Evolutionary conservation across 2,888 invertebrate species (phyloP).

Genomic region (Ormyrus rosae): DNA sequence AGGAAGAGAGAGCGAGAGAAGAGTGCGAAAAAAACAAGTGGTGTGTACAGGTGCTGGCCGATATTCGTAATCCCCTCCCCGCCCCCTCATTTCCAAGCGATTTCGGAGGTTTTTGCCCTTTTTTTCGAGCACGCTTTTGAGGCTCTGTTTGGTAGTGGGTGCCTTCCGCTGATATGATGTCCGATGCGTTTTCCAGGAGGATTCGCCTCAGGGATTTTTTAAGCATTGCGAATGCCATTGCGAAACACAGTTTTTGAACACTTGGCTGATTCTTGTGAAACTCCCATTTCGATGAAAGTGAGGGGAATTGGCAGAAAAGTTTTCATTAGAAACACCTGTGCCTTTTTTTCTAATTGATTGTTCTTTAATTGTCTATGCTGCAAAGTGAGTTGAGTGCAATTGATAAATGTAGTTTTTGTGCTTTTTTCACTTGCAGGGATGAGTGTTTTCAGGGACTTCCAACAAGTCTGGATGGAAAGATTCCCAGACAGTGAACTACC

Average conservation of each 20-base stretch:
- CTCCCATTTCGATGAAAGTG: constrained; percentile 51
- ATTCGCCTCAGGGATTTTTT: constrained; percentile 47
- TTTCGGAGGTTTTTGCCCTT: neutral
- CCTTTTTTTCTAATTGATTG: neutral
- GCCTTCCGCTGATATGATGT: neutral
- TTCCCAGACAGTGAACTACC: constrained; percentile 94
- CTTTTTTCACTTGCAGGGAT: constrained; percentile 62
- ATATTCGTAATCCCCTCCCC: neutral
- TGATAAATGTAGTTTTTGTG: constrained; percentile 36
- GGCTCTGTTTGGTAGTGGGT: no score
- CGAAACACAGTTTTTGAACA: constrained; percentile 53
- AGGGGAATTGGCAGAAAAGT: constrained; percentile 25
- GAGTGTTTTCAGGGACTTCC: constrained; percentile 94
- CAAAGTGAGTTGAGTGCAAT: neutral
- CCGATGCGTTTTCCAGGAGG: constrained; percentile 26
- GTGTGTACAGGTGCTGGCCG: constrained; percentile 47
- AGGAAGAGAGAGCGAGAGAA: constrained; percentile 1
- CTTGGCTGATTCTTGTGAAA: constrained; percentile 55
- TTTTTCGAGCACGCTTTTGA: neutral
- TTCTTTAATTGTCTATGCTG: neutral
- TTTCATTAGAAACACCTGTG: constrained; percentile 1
- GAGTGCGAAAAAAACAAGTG: constrained; percentile 49
- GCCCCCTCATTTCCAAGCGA: neutral
- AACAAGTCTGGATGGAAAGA: constrained; percentile 93
- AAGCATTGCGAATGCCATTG: constrained; percentile 37